phyloP scores from a whole-genome alignment of 2,797 vertebrate genomes.

The Alauda arvensis region DNA sequence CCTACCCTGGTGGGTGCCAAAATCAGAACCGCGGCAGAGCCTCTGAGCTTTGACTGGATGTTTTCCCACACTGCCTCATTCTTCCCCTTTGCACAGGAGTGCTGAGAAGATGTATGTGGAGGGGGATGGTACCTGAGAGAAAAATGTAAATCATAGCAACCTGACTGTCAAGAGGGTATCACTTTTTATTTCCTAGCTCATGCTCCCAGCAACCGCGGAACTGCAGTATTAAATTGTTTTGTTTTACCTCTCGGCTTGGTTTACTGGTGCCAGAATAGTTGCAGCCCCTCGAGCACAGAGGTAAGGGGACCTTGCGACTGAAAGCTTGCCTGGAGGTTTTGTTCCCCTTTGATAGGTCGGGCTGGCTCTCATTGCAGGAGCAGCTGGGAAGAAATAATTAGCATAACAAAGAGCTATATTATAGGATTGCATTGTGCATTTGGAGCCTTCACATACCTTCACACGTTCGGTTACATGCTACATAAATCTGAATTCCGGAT shows the following conservation, averaged over 20 bases:
- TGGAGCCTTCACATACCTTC: constrained; percentile 53
- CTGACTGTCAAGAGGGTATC: constrained; percentile 42
- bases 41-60: constrained; percentile 15
- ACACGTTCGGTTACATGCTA: neutral
- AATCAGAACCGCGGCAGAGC: neutral
- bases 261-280: neutral
- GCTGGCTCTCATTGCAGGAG: constrained; percentile 64
- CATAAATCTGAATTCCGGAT: constrained; percentile 18
- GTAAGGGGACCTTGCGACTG: constrained; percentile 20
- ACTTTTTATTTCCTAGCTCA: constrained; percentile 27
- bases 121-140: constrained; percentile 5
- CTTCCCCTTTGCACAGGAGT: constrained; percentile 7
- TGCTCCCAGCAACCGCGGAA: neutral
- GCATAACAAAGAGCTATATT: constrained; percentile 75
- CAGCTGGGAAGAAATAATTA: constrained; percentile 74
- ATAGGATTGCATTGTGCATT: constrained; percentile 48
- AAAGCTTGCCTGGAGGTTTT: constrained; percentile 42
- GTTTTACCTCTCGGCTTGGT: neutral
- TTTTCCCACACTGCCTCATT: constrained; percentile 16
- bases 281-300: neutral
- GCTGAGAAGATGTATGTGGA: neutral
- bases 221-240: neutral
- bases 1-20: neutral
- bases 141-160: constrained; percentile 38
- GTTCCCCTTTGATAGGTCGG: constrained; percentile 50